Percentiles rank a stretch among this genome's conserved stretches.
These are phyloP conservation scores for Magallana gigas DNA, from an alignment of 1,140 invertebrate genomes.

Conservation along the genomic window DNA sequence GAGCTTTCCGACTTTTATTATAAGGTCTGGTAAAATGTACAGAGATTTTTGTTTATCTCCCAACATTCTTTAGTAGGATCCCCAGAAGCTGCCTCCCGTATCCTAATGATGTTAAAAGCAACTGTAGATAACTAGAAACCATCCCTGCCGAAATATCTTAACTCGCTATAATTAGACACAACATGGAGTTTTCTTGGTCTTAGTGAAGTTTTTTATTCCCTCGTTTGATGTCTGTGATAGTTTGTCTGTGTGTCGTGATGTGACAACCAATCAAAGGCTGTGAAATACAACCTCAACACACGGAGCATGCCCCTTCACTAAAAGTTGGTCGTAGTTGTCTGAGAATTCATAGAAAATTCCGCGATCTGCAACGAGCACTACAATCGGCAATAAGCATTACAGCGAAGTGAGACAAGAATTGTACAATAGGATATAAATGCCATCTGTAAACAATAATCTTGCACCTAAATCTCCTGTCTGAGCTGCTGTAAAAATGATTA, in stretches of 20 bases:
- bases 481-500: neutral
- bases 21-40: too few species aligned
- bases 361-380: too few species aligned
- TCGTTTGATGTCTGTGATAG: too few species aligned
- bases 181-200: slow-evolving; percentile 5
- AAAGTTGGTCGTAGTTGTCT: too few species aligned
- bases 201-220: too few species aligned
- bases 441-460: slow-evolving; percentile 25
- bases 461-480: slow-evolving; percentile 25
- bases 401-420: neutral
- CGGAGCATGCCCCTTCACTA: too few species aligned
- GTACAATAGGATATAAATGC: slow-evolving; percentile 19
- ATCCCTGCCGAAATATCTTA: slow-evolving; percentile 14
- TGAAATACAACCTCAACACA: too few species aligned
- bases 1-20: too few species aligned
- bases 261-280: too few species aligned
- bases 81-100: neutral
- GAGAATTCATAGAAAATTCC: too few species aligned
- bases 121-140: slow-evolving; percentile 27
- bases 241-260: too few species aligned
- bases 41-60: too few species aligned
- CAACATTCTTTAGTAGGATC: neutral
- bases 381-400: neutral
- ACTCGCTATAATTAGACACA: slow-evolving; percentile 28
- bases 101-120: slow-evolving; percentile 31